These are phyloP conservation scores for Oplegnathus fasciatus DNA, from an alignment of 2,113 vertebrate species.

Conservation along the genomic window DNA sequence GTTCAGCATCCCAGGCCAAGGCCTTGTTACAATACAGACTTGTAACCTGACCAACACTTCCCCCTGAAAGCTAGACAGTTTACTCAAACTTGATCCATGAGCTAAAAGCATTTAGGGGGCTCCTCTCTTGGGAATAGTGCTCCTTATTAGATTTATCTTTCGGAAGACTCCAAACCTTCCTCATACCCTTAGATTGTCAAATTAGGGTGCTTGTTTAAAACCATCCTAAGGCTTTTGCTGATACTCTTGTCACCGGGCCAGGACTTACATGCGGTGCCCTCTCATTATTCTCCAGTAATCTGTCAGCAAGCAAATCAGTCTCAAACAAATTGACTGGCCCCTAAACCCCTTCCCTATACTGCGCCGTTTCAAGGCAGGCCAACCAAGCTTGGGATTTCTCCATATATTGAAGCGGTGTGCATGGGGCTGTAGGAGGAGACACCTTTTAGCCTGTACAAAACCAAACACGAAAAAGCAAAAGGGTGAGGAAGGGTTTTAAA, in stretches of 20 bases:
- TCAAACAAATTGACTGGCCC: not conserved
- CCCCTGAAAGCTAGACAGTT: constrained; percentile 17
- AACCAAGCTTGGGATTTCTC: not conserved
- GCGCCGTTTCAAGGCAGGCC: not conserved
- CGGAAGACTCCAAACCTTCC: not conserved
- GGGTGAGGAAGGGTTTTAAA: too few relatives aligned
- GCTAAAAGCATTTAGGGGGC: not conserved
- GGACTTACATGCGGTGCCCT: not conserved
- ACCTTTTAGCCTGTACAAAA: not conserved
- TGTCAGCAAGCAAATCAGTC: constrained; percentile 28
- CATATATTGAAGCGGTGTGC: not conserved
- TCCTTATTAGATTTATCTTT: constrained; percentile 13
- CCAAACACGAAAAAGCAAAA: too few relatives aligned
- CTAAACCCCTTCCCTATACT: not conserved
- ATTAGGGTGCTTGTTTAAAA: constrained; percentile 18
- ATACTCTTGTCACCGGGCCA: not conserved
- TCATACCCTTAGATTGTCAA: not conserved
- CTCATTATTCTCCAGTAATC: constrained; percentile 13
- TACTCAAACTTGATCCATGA: constrained; percentile 29
- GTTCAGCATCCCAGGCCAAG: constrained; percentile 31
- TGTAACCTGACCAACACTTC: constrained; percentile 28
- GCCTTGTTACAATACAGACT: constrained; percentile 24
- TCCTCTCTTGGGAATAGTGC: not conserved
- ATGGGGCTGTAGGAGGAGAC: not conserved
- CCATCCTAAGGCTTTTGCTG: not conserved